Base-by-base conservation (phyloP, 2,888 invertebrate genomes). In the Lasioglossum pauxillum region DNA sequence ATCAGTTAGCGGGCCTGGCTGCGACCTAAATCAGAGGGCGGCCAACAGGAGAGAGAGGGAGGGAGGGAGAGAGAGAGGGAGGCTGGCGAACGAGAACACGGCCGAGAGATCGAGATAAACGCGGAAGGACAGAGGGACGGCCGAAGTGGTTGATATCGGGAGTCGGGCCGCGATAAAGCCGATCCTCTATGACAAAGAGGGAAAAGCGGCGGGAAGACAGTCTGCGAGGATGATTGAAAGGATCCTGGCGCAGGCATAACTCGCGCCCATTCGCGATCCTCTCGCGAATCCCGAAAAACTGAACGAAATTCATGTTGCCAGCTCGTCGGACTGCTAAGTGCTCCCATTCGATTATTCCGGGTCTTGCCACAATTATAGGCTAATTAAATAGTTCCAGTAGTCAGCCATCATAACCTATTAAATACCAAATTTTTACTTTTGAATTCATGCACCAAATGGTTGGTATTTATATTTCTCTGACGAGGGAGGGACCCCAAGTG, bases 1-100 rank as follows among this genome's bases (percentile, higher is more conserved):
- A 94, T 95, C 94, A 94, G 93, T 93, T 93, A 94, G 92, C 92
- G 90, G 91, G 87, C 67, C 90, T 89, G 87, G 91, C 90, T 92
- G 89, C 90, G 92, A 92, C 92, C 93, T 93, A 93, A 94, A 94
- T 93, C 93, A 93, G 93, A 83, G 87, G 81, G 87, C 83, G 64
- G 64, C 31, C 64, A 14, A 89, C 75, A 5, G 4, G 57, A 57
- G 57, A n/a, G 57, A 3, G 57, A n/a, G n/a, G 12, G 57, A 1
- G 57, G 3, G n/a, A 2, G 3, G n/a, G 53, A 8, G 57, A 12
- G n/a, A n/a, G 84, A 57, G 80, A 64, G 74, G 87, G 67, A 82
- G 81, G 84, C 69, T 69, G 76, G 64, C 67, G 88, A 80, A 77
- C 84, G 88, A 88, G 85, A 85, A 84, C 75, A 84, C 78, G 86